Percentiles rank a stretch among this genome's conserved stretches.
Evolutionary conservation across 2,113 vertebrate genomes (phyloP).

Genomic region (Arenaria interpres): DNA sequence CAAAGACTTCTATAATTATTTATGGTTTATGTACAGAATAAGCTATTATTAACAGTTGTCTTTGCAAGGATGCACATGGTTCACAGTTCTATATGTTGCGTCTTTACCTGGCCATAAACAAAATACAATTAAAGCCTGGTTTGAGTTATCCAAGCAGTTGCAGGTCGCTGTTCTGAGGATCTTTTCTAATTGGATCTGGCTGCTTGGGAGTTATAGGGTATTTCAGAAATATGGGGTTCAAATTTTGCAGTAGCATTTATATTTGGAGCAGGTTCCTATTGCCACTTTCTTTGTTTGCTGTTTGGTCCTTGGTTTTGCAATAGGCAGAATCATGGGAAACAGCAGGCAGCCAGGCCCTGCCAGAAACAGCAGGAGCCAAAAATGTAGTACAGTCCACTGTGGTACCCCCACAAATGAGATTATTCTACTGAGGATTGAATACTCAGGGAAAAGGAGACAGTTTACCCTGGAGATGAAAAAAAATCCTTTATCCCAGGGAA

Average conservation of each 20-base stretch:
- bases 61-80: neutral
- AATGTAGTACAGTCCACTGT: neutral
- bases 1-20: neutral
- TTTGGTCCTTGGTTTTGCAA: neutral
- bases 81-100: neutral
- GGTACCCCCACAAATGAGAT: neutral
- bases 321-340: neutral
- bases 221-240: neutral
- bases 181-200: neutral
- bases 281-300: rapidly evolving
- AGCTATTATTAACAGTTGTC: neutral
- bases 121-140: neutral
- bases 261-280: neutral
- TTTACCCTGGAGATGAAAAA: neutral
- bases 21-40: neutral
- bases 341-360: neutral
- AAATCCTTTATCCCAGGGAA: neutral
- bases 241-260: neutral
- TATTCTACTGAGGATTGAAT: neutral
- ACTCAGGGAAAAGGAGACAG: neutral
- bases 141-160: neutral
- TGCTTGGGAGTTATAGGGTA: neutral
- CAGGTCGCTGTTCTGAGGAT: neutral
- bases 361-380: neutral
- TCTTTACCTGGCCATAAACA: neutral